Base-by-base conservation (phyloP, 2,888 invertebrate species). In the Nemapogon koenigi region DNA sequence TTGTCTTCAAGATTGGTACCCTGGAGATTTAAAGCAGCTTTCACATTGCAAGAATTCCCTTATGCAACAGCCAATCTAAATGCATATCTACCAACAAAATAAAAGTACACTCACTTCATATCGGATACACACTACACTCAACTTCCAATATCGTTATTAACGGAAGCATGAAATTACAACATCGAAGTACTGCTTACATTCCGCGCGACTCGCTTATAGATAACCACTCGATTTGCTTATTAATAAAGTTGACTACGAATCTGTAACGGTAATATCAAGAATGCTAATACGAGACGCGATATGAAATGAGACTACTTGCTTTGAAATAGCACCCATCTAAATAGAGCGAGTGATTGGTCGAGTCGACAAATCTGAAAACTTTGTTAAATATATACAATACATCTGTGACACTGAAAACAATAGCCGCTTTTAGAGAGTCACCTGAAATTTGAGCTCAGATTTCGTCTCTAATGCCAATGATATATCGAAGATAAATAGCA, bases 211-310 rank as follows among this genome's bases (percentile, higher is more conserved):
- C 31, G 31, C 16, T 15, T 31, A 17, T 31, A 31, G 31, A 31
- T 28, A 37, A 28, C 37, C 37, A 27, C 37, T 62, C 67, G 63
- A 68, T 67, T 67, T 62, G 57, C 63, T 62, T 68, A 67, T 67
- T 68, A 70, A 66, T 63, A 68, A 65, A 57, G 57, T 66, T 64
- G 68, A 64, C 64, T 66, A 66, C 61, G 59, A 67, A 68, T 63
- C 62, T 55, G 60, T 66, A 64, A 62, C 64, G 61, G 65, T 59
- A 57, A 37, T 46, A 42, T 46, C 59, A 46, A 51, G 56, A 62
- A 62, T 62, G 61, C 58, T 60, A 62, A 65, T 62, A 53, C 48
- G 41, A 29, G 35, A 25, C 17, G 28, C 29, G 30, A 27, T 26
- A 29, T 19, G 31, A 38, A 31, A 31, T 25, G 26, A 25, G 17